Conservation (phyloP, 2,113 vertebrate species). For the Zosterops japonicus region DNA sequence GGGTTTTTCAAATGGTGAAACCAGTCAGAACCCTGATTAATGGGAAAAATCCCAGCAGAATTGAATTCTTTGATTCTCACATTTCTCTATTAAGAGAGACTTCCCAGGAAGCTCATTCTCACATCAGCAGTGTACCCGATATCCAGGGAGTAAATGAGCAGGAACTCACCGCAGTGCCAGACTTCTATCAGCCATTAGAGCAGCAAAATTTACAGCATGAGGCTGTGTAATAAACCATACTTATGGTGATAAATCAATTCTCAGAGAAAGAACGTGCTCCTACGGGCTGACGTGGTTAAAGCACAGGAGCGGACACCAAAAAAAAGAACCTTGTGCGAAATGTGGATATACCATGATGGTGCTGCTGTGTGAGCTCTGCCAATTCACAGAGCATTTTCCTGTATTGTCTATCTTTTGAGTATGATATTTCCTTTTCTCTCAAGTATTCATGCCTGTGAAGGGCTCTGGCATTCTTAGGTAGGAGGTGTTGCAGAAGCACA, state of each 20-base stretch:
- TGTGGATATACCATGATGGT: background rate
- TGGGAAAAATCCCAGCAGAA: slow-evolving; percentile 35
- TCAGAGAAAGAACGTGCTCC: background rate
- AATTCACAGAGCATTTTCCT: background rate
- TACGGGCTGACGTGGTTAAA: background rate
- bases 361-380: background rate
- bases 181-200: slow-evolving; percentile 47
- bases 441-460: background rate
- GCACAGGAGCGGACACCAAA: background rate
- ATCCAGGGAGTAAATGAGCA: slow-evolving; percentile 57
- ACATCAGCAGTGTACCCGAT: slow-evolving; percentile 23
- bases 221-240: slow-evolving; percentile 22
- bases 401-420: background rate
- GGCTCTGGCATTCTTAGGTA: background rate
- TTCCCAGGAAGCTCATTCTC: slow-evolving; percentile 66
- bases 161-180: slow-evolving; percentile 32
- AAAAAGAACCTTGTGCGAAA: background rate
- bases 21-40: slow-evolving; percentile 14
- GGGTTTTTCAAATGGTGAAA: background rate
- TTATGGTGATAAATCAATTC: slow-evolving; percentile 35
- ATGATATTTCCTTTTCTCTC: background rate
- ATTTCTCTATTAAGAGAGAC: slow-evolving; percentile 42
- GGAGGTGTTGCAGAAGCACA: background rate
- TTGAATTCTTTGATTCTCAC: slow-evolving; percentile 55
- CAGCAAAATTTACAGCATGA: slow-evolving; percentile 39